Evolutionary conservation across 2,797 vertebrate genomes (phyloP), one percentile per base, ranked within the genome.

Genomic region (Eupleurogrammus muticus): DNA sequence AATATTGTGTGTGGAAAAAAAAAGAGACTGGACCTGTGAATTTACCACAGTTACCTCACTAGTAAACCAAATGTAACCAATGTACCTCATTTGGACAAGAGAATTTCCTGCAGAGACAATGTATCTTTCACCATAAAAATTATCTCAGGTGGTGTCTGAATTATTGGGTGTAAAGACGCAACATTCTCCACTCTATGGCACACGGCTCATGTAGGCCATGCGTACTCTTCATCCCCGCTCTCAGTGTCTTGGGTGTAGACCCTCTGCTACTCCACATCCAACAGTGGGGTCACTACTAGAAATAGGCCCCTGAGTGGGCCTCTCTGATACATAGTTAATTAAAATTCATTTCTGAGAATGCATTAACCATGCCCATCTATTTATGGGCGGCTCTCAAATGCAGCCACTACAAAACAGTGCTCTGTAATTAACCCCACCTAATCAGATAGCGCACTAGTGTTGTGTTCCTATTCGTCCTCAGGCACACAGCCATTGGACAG

Each of bases 341-440:
- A 93, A 92, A 94, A 95, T 94, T 94, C 84, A 91, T 93, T 93
- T 93, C 86, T 90, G 91, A 93, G 92, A 90, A 86, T 90, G 90
- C 90, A 92, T 94, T 94, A 93, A 92, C 89, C 90, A 89, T 91
- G 87, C 87, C 90, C 89, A 90, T 94, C 92, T 93, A 94, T 95
- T 95, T 94, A 94, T 93, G 90, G 89, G 87, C 80, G 73, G 85
- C 92, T 93, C 91, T 91, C 92, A 92, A 90, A 92, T 91, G 90
- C 89, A 94, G 90, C 92, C 92, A 89, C 92, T 94, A 93, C 92
- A 94, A 94, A 94, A 93, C 93, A 92, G 92, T 89, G 93, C 92
- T 86, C 92, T 91, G 93, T 95, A 95, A 95, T 95, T 95, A 95
- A 95, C 93, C 94, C 90, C 89, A 85, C 86, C 92, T 94, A 94